These are phyloP conservation scores for Patella caerulea DNA, from an alignment of 2,888 invertebrate genomes.

Conservation along the genomic window DNA sequence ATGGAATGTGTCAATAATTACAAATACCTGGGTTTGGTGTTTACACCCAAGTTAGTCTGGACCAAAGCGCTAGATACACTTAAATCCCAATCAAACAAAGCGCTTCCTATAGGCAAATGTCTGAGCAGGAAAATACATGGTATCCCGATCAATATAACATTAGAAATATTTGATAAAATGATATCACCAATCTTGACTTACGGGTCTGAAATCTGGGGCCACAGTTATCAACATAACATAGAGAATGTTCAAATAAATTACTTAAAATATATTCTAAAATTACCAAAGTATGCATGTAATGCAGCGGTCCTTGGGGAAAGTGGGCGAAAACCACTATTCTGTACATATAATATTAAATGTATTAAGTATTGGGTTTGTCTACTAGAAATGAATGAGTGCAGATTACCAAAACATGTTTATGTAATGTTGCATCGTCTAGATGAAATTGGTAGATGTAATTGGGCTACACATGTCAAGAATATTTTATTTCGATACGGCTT, in stretches of 20 bases:
- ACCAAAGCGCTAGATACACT: neutral
- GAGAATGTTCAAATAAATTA: constrained; percentile 6
- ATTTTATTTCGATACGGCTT: neutral
- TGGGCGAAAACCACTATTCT: constrained; percentile 7
- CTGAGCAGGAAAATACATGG: too few relatives aligned
- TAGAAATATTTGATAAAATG: too few relatives aligned
- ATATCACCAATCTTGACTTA: too few relatives aligned
- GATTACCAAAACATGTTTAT: neutral
- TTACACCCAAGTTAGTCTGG: constrained; percentile 18
- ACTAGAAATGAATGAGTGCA: neutral
- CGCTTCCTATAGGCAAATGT: neutral
- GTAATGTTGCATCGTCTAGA: neutral
- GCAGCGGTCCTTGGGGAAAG: constrained; percentile 8
- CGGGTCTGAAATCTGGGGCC: constrained; percentile 4
- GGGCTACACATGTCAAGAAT: neutral
- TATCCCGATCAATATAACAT: too few relatives aligned
- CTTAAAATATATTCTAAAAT: neutral
- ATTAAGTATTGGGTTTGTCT: neutral
- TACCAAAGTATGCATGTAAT: neutral
- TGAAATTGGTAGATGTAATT: neutral
- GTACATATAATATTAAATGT: neutral
- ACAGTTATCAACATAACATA: neutral
- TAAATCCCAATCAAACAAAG: constrained; percentile 20
- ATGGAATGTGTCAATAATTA: neutral
- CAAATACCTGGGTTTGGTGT: constrained; percentile 15